Percentiles rank a stretch among this genome's conserved stretches.
phyloP scores from a whole-genome alignment of 2,888 invertebrate genomes.

The Hybos culiciformis region DNA sequence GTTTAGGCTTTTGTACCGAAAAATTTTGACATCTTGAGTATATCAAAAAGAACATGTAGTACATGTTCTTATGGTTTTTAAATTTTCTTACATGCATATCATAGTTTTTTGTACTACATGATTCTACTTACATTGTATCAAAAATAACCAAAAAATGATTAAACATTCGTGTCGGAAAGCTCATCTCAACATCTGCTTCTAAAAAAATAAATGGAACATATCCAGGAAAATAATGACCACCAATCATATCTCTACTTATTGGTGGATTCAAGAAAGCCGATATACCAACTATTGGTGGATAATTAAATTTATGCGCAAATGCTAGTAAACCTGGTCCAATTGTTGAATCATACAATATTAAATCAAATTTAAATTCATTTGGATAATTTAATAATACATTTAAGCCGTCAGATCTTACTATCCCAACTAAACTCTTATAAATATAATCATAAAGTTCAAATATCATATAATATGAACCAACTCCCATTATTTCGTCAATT shows the following conservation, averaged over 20 bases:
- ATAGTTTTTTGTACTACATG: too few species aligned
- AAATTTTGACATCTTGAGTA: too few species aligned
- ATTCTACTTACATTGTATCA: slow-evolving; percentile 17
- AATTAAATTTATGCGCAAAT: slow-evolving; percentile 24
- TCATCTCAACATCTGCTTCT: slow-evolving; percentile 17
- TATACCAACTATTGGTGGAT: slow-evolving; percentile 25
- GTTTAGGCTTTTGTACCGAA: too few species aligned
- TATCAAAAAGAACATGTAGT: too few species aligned
- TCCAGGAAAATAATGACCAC: slow-evolving; percentile 21
- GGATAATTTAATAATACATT: slow-evolving; percentile 21
- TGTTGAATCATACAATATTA: slow-evolving; percentile 27
- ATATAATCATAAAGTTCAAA: slow-evolving; percentile 13
- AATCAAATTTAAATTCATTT: slow-evolving; percentile 23
- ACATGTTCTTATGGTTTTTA: too few species aligned
- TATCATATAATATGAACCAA: slow-evolving; percentile 12
- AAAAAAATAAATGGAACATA: slow-evolving; percentile 19
- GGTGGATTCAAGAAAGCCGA: slow-evolving; percentile 20
- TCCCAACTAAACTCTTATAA: slow-evolving; percentile 6
- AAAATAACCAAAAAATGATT: slow-evolving; percentile 18
- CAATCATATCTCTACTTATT: slow-evolving; percentile 17
- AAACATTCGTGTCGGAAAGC: slow-evolving; percentile 18
- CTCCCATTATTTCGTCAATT: slow-evolving; percentile 11
- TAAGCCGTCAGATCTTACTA: slow-evolving; percentile 17
- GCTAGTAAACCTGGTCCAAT: slow-evolving; percentile 24
- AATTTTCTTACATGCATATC: too few species aligned